These are phyloP conservation scores for Scaptomyza caliginosa DNA, from an alignment of 2,888 invertebrate species.

Conservation along the genomic window DNA sequence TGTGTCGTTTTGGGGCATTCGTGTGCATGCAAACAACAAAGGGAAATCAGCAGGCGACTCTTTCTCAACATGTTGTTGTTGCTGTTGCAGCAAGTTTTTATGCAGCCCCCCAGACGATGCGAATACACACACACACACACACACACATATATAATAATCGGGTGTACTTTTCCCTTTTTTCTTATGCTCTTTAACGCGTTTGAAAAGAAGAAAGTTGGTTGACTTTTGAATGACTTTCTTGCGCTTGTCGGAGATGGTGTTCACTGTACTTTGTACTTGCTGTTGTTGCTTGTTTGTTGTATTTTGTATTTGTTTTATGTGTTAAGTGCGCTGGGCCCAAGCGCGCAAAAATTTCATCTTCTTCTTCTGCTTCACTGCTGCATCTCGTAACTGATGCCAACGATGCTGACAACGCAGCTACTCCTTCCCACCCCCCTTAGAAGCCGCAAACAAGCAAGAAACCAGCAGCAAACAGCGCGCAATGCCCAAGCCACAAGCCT, in stretches of 20 bases:
- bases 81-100: constrained; percentile 34
- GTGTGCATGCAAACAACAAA: constrained; percentile 72
- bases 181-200: constrained; percentile 72
- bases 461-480: not conserved
- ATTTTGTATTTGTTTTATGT: constrained; percentile 73
- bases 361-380: not conserved
- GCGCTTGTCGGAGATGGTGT: constrained; percentile 27
- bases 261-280: constrained; percentile 20
- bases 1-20: constrained; percentile 32
- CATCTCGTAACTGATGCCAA: constrained; percentile 53
- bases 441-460: constrained; percentile 7
- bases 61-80: constrained; percentile 24
- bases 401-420: constrained; percentile 57
- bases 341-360: constrained; percentile 47
- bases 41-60: constrained; percentile 61
- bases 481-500: too few relatives aligned
- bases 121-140: not conserved
- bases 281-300: constrained; percentile 2
- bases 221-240: constrained; percentile 84
- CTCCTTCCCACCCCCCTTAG: constrained; percentile 26
- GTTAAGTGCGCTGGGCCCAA: constrained; percentile 80
- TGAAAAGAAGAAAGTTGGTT: constrained; percentile 83
- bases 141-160: not conserved
- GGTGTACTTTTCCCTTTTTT: constrained; percentile 38
- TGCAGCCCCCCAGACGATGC: constrained; percentile 27